Evolutionary conservation across 37 sponge, comb jelly and placozoan genomes (phyloP).

Genomic region (Diacarnus erythraeanus): DNA sequence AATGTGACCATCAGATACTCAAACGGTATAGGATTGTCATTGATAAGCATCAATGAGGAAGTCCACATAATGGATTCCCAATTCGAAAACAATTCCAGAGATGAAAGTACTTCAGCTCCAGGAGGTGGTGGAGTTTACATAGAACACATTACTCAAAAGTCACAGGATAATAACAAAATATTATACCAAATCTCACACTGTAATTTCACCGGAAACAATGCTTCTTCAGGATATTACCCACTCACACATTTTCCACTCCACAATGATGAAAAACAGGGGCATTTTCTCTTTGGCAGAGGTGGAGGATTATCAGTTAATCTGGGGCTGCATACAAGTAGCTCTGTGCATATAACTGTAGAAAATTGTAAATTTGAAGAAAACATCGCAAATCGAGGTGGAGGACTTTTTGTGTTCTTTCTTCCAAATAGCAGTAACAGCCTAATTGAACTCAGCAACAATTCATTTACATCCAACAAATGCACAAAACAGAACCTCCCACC

Average conservation of each 20-base stretch:
- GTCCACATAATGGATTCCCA: background rate
- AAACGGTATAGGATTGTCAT: slow-evolving; percentile 3
- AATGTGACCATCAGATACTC: slow-evolving; percentile 6
- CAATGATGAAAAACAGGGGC: background rate
- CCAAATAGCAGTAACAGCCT: background rate
- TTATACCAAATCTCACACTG: slow-evolving; percentile 2
- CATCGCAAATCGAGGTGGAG: background rate
- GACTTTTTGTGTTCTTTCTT: background rate
- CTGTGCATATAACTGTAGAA: background rate
- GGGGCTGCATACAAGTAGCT: background rate
- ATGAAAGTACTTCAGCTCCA: background rate
- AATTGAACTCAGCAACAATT: background rate
- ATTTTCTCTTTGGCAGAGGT: background rate
- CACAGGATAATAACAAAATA: background rate
- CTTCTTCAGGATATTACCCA: background rate
- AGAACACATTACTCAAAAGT: too few relatives aligned
- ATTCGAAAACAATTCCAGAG: background rate
- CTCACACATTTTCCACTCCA: background rate
- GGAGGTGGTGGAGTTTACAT: slow-evolving; percentile 9
- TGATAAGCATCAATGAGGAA: background rate
- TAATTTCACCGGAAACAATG: slow-evolving; percentile 8
- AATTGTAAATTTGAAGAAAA: slow-evolving; percentile 4
- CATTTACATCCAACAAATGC: slow-evolving; percentile 3
- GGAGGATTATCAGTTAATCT: slow-evolving; percentile 9
- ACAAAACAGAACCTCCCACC: background rate